Evolutionary conservation across 2,797 vertebrate genomes (phyloP), one percentile per base, ranked within the genome.

Genomic region (Bothrops alternatus): DNA sequence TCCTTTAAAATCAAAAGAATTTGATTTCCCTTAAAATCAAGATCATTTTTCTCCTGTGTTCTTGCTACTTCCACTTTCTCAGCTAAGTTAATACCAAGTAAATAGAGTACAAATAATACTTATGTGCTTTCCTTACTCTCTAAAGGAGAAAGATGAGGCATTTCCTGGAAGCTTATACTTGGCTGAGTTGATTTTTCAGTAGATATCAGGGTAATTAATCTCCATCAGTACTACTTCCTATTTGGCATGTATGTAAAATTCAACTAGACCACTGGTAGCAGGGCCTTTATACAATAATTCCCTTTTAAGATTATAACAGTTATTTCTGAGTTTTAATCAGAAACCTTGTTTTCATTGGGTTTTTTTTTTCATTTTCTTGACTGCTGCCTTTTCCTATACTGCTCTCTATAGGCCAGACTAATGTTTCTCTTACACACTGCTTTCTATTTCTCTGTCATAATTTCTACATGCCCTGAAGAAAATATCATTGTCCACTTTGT

Each of bases 321-420:
- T 50, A 50, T 26, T 42, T 85, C 73, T 60, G 10, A 82, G 37
- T 37, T 82, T 58, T 42, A 7, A 26, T 85, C 57, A 85, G 25
- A 47, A 23, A 82, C 50, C 20, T 42, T 47, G 73, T 37, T 73
- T 86, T 55, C 47, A 32, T 37, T 61, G 60, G 6, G 1, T 53
- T 14, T 63, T 87, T 4, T 47, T 16, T 47, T 16, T 47, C 6
- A 58, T 42, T 57, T 47, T 56, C 42, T 82, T 47, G 23, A 82
- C 42, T 37, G 56, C 18, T 90, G 42, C 63, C 85, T 93, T 93
- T 73, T 82, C 63, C 60, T 88, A 55, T 50, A 90, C 56, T 93
- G 92, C 89, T 87, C 82, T 86, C 89, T 93, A 23, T 55, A 37
- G 92, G 55, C 23, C 55, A 87, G 63, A 57, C n/a, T 78, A 7